Evolutionary conservation across 1,140 invertebrate species (phyloP), one percentile per base, ranked within the genome.

Genomic region (Macrobrachium rosenbergii): DNA sequence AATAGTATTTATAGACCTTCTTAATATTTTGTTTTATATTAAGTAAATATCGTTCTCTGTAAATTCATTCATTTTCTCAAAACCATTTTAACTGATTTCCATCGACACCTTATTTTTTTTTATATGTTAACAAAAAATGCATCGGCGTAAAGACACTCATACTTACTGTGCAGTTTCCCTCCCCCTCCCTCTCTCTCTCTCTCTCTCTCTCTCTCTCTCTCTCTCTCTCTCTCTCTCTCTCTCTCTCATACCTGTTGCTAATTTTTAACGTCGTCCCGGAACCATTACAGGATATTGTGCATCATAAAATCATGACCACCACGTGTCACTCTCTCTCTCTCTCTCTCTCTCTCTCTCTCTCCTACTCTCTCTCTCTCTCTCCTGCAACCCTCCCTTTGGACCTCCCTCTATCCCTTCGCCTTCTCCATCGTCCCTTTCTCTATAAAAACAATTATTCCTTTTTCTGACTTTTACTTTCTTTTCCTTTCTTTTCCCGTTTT

Each of bases 251-350:
- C 84, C 84, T 87, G 84, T 87, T 87, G 84, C 78, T 87, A 87
- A 87, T 87, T 87, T 87, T 87, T 87, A 87, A 72, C 62, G 78
- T n/a, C 16, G 64, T 52, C 21, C 80, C 77, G 59, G 69, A 79
- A 76, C 84, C 58, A 81, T 87, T 87, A 87, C 78, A 37, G 84
- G 84, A 87, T 81, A 87, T 87, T 81, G 82, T 87, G 84, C 84
- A 81, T 82, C 84, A 87, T 87, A 87, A 87, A 87, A 87, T 87
- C 77, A 81, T 73, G 72, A 81, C 78, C 78, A 81, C 72, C 78
- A 81, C 72, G 84, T 87, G 84, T 81, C 84, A 82, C 83, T 77
- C 45, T 72, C n/a, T 73, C 64, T 78, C 59, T 16, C 58, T 28
- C 17, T 72, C 77, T n/a, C 67, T 58, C 60, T 60, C 75, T 60